Conservation (phyloP, 2,888 invertebrate genomes). For the Empis stercorea region DNA sequence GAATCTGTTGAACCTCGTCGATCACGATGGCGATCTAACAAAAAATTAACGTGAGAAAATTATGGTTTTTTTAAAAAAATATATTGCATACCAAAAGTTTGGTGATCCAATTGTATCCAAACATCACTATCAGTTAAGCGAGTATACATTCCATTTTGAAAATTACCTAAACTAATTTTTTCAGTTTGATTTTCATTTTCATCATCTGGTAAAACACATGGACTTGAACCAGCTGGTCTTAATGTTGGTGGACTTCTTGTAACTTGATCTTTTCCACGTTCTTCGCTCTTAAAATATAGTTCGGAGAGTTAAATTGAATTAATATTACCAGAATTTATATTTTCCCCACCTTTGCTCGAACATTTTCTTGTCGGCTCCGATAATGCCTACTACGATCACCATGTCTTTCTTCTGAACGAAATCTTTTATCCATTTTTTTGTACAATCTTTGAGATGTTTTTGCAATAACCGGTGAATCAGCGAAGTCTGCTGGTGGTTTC, state of each 20-base stretch:
- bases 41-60: background rate
- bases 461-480: conserved; percentile 63
- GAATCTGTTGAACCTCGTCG: conserved; percentile 60
- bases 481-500: conserved; percentile 79
- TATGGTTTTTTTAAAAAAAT: background rate
- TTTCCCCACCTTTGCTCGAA: conserved; percentile 65
- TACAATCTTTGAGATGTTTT: conserved; percentile 44
- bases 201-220: conserved; percentile 44
- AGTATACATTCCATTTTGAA: conserved; percentile 58
- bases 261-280: conserved; percentile 55
- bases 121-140: conserved; percentile 62
- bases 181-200: conserved; percentile 26
- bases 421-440: conserved; percentile 66
- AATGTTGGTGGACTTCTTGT: conserved; percentile 60
- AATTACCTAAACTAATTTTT: conserved; percentile 64
- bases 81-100: conserved; percentile 25
- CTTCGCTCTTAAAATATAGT: conserved; percentile 42
- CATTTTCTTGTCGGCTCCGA: conserved; percentile 52
- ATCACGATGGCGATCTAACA: conserved; percentile 29
- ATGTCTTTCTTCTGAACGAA: conserved; percentile 62
- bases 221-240: conserved; percentile 50
- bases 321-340: conserved; percentile 2
- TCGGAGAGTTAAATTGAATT: background rate
- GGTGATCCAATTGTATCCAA: conserved; percentile 44
- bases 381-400: conserved; percentile 48